Evolutionary conservation across 2,888 invertebrate genomes (phyloP).

Genomic region (Gandaritis pyraliata): DNA sequence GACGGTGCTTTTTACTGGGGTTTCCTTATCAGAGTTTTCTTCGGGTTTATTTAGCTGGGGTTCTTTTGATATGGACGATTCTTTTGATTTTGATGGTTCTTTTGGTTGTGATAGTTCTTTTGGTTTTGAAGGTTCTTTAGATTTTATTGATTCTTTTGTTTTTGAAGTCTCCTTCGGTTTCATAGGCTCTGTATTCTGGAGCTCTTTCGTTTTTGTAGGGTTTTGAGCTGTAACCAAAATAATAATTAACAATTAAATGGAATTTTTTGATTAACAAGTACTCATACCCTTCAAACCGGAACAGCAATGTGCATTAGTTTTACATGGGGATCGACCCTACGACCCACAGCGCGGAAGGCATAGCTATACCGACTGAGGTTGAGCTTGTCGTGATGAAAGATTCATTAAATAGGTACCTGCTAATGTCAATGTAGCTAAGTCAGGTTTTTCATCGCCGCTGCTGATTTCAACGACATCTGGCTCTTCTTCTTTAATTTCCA

Average conservation of each 20-base stretch:
- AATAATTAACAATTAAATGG: neutral
- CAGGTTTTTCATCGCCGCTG: conserved; percentile 75
- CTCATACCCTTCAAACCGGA: too few species aligned
- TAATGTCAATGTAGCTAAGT: conserved; percentile 21
- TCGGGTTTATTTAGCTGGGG: conserved; percentile 11
- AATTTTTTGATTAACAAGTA: neutral
- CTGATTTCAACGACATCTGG: conserved; percentile 77
- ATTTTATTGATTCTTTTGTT: conserved; percentile 1
- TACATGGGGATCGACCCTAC: too few species aligned
- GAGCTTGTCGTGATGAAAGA: too few species aligned
- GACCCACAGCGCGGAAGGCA: too few species aligned
- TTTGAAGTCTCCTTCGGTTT: conserved; percentile 4
- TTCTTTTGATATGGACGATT: conserved; percentile 10
- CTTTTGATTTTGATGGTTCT: conserved; percentile 13
- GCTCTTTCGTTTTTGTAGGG: conserved; percentile 14
- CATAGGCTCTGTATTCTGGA: neutral
- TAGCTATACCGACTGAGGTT: too few species aligned
- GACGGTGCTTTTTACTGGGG: conserved; percentile 41
- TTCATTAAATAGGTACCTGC: neutral
- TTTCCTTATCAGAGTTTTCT: conserved; percentile 16
- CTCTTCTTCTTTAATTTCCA: conserved; percentile 77
- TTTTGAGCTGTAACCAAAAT: conserved; percentile 47
- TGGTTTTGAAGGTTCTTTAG: conserved; percentile 11
- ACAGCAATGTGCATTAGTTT: too few species aligned
- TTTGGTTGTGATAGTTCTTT: conserved; percentile 8